A percentile compares a stretch with the other conserved stretches of the same genome.
These are phyloP conservation scores for Tiphia femorata DNA, from an alignment of 2,888 invertebrate species.

Conservation along the genomic window DNA sequence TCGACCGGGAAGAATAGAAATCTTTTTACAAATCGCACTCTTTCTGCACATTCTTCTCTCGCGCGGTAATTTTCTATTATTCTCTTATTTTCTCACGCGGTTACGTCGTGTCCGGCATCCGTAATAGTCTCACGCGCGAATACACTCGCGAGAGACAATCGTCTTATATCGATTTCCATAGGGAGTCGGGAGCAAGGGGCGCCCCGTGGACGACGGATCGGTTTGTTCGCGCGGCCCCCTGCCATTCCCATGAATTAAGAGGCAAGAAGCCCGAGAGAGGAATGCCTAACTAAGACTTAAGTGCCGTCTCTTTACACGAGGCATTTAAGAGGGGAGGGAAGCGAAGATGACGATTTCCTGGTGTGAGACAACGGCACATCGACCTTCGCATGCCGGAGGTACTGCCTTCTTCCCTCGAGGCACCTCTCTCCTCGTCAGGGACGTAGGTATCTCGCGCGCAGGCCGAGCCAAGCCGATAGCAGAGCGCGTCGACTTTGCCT, in stretches of 20 bases:
- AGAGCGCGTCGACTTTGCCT: no score
- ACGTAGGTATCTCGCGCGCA: conserved; percentile 6
- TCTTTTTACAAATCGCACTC: no score
- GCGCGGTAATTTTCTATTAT: no score
- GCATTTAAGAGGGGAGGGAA: conserved; percentile 25
- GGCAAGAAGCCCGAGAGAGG: not conserved
- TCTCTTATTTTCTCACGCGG: no score
- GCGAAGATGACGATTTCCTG: conserved; percentile 52
- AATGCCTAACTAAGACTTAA: conserved; percentile 2
- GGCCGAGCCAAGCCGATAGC: no score
- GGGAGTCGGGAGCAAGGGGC: not conserved
- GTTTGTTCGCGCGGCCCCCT: no score
- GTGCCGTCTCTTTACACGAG: conserved; percentile 1
- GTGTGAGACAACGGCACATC: conserved; percentile 55
- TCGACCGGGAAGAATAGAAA: no score
- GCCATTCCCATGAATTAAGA: not conserved
- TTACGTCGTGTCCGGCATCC: no score
- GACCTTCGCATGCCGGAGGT: conserved; percentile 54
- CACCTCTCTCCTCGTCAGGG: conserved; percentile 21
- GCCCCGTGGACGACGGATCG: not conserved
- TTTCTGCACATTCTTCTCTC: no score
- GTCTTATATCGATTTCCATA: no score
- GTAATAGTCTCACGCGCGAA: no score
- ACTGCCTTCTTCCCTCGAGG: conserved; percentile 30
- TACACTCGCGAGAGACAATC: no score